Evolutionary conservation across 2,113 vertebrate species (phyloP).

Genomic region (Tragulus kanchil): DNA sequence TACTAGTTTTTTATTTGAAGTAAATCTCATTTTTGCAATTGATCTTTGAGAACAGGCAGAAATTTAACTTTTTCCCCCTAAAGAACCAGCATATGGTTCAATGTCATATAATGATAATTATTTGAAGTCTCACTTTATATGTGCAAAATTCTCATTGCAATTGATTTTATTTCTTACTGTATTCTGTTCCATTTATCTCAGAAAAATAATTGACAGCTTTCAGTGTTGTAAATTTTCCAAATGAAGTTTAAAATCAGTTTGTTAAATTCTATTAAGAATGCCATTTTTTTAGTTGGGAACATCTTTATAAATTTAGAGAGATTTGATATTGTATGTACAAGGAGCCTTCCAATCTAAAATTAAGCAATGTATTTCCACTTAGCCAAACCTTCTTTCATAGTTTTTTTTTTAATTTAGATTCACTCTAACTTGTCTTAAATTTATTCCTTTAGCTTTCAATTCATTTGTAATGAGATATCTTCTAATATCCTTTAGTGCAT

Average conservation of each 20-base stretch:
- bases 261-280: not conserved
- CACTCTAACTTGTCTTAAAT: not conserved
- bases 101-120: not conserved
- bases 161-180: not conserved
- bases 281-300: not conserved
- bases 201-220: not conserved
- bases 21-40: no score
- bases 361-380: not conserved
- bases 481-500: not conserved
- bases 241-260: not conserved
- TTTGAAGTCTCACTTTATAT: not conserved
- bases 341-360: not conserved
- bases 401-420: not conserved
- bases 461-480: not conserved
- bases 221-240: not conserved
- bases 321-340: not conserved
- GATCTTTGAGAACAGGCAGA: no score
- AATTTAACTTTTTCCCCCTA: not conserved
- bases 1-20: not conserved
- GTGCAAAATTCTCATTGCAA: not conserved
- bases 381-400: not conserved
- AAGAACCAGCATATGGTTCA: not conserved
- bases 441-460: not conserved
- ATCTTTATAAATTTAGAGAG: not conserved
- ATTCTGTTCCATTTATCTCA: not conserved